These are phyloP conservation scores for Himalopsyche tibetana DNA, from an alignment of 2,888 invertebrate genomes.

Conservation along the genomic window DNA sequence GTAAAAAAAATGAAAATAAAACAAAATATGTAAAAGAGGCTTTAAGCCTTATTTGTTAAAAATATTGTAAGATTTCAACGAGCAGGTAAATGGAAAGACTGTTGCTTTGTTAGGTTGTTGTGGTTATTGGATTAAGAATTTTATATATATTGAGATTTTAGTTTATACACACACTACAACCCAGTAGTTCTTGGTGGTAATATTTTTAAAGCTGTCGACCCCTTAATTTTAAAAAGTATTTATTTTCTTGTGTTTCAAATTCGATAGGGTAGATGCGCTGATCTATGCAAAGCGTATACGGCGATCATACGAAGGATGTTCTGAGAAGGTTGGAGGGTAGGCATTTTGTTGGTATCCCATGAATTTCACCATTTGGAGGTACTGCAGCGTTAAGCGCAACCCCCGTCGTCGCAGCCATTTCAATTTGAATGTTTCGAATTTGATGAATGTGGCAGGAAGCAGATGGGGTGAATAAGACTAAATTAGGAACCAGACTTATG, in stretches of 20 bases:
- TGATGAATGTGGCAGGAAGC: conserved; percentile 64
- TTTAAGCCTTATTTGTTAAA: no score
- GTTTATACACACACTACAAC: no score
- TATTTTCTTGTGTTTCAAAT: background rate
- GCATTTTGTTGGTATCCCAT: conserved; percentile 4
- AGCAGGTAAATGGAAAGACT: no score
- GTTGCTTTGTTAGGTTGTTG: no score
- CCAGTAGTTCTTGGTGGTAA: no score
- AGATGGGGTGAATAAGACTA: conserved; percentile 47
- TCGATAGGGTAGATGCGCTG: background rate
- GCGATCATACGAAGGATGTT: background rate
- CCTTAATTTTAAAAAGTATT: background rate
- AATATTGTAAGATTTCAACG: no score
- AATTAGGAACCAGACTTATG: background rate
- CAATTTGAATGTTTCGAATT: conserved; percentile 53
- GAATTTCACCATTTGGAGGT: conserved; percentile 45
- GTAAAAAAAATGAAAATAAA: no score
- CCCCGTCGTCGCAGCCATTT: conserved; percentile 48
- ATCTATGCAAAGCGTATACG: background rate
- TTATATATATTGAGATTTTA: no score
- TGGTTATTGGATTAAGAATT: no score
- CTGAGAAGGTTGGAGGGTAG: background rate
- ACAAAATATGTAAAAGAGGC: no score
- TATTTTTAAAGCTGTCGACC: background rate
- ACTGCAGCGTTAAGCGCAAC: conserved; percentile 48